phyloP scores from a whole-genome alignment of 2,113 vertebrate genomes.

The Ictalurus furcatus region DNA sequence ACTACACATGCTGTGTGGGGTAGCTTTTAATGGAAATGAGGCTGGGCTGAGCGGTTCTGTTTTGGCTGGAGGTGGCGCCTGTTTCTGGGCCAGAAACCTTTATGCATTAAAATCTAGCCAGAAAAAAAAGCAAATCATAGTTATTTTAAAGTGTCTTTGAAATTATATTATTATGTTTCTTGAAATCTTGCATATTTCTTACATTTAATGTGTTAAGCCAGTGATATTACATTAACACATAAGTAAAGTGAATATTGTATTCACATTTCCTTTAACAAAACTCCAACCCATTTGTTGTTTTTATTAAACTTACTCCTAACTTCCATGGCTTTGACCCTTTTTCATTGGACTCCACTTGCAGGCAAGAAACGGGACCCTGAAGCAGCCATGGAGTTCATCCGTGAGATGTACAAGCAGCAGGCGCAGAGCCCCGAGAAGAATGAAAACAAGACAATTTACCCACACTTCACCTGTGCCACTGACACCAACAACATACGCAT shows the following conservation, averaged over 20 bases:
- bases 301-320: not conserved
- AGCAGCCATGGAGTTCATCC: slow-evolving; percentile 78
- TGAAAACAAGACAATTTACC: slow-evolving; percentile 73
- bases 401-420: slow-evolving; percentile 74
- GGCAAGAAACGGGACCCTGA: slow-evolving; percentile 70
- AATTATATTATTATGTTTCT: not conserved
- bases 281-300: slow-evolving; percentile 13
- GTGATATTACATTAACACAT: not conserved
- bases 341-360: slow-evolving; percentile 52
- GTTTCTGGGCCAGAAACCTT: not conserved
- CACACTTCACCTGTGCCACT: slow-evolving; percentile 88
- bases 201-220: not conserved
- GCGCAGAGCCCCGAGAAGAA: slow-evolving; percentile 58
- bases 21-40: not conserved
- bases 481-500: slow-evolving; percentile 86
- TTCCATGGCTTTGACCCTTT: slow-evolving; percentile 16
- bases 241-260: not conserved
- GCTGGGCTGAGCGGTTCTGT: not conserved
- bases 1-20: not conserved
- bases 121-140: not conserved
- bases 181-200: not conserved
- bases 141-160: not conserved
- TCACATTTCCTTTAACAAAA: not conserved
- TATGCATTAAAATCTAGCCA: not conserved
- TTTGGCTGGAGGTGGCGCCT: not conserved